Evolutionary conservation across 2,797 vertebrate genomes (phyloP), one percentile per base, ranked within the genome.

Genomic region (Epinephelus awoara): DNA sequence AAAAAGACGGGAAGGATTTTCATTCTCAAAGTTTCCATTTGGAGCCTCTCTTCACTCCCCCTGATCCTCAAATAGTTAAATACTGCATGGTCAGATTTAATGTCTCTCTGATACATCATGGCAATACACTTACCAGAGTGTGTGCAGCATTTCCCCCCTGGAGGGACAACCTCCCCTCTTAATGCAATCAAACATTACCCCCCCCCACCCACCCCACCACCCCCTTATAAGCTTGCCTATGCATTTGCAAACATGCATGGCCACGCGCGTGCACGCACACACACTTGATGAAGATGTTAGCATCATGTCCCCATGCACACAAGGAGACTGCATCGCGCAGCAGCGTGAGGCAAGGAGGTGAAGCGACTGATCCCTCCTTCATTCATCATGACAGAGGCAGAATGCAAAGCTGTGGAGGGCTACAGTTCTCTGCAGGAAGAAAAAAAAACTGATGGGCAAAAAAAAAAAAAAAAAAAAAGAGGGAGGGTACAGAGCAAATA

Each of bases 41-140:
- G 68, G 38, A 79, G 51, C 61, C 76, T 85, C 72, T 40, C 76
- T 66, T 63, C 71, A 42, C 18, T 71, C 74, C 65, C 27, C 75
- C 80, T 85, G 89, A 73, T 84, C 85, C 91, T 85, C 63, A 91
- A 88, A 91, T 59, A 92, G 92, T 92, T 92, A 94, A 93, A 92
- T 89, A 89, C 89, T 92, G 92, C 94, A 92, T 92, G 92, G 92
- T 87, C 88, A 90, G 86, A 90, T 93, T 91, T 90, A 89, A 91
- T 91, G 88, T 86, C 85, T 85, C 80, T 77, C 82, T 84, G 85
- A 90, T 81, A 89, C 88, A 93, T 88, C 87, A 85, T 66, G 86
- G 85, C 83, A 91, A 89, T 88, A 84, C 89, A 89, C 88, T 89
- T 84, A 80, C 23, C 83, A 84, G 77, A 82, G 77, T 75, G 66